Conservation (phyloP, 2,797 vertebrate species). For the Bradypodion ventrale region DNA sequence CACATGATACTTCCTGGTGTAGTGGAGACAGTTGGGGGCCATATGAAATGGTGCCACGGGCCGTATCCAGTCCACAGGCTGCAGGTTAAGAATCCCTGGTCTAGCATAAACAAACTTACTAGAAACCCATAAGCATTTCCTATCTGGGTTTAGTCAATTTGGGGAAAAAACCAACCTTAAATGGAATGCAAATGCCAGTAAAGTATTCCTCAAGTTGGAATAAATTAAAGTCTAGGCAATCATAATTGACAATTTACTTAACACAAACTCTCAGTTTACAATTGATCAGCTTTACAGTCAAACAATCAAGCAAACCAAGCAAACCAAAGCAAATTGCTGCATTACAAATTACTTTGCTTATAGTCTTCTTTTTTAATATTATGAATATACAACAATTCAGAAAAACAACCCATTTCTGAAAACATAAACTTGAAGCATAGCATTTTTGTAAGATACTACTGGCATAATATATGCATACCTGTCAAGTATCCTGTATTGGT, state of each 20-base stretch:
- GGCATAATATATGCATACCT: not conserved
- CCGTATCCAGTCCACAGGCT: no score
- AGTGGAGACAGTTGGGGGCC: no score
- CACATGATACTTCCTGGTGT: no score
- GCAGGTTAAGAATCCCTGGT: no score
- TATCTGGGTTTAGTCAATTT: slow-evolving; percentile 57
- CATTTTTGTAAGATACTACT: not conserved
- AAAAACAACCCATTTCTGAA: slow-evolving; percentile 1
- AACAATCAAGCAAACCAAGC: not conserved
- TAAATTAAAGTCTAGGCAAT: slow-evolving; percentile 7
- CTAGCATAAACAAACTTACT: slow-evolving; percentile 56
- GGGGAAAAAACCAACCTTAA: slow-evolving; percentile 56
- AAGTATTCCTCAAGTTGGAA: slow-evolving; percentile 35
- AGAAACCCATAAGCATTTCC: slow-evolving; percentile 63
- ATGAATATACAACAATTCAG: not conserved
- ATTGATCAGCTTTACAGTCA: not conserved
- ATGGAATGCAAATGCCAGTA: slow-evolving; percentile 42
- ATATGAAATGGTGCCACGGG: no score
- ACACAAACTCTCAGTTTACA: slow-evolving; percentile 22
- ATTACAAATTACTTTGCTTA: not conserved
- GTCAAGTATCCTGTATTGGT: no score
- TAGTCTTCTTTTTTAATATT: slow-evolving; percentile 76
- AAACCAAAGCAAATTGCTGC: not conserved
- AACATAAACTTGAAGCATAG: rapidly evolving
- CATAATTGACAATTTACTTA: slow-evolving; percentile 20